Evolutionary conservation across 2,113 vertebrate species (phyloP).

Genomic region (Sceloporus undulatus): DNA sequence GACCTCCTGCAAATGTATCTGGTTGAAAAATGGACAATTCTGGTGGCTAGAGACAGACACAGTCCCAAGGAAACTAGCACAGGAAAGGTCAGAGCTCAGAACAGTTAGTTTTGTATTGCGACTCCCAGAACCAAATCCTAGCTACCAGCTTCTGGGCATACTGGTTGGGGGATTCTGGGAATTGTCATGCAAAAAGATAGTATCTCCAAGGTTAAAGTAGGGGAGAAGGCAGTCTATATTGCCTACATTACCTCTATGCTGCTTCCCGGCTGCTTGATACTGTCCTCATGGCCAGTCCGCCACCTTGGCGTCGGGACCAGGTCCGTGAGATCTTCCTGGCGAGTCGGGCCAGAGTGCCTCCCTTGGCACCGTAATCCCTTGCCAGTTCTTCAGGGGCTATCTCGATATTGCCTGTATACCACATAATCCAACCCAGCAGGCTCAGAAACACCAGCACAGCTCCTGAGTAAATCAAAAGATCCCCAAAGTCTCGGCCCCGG

Average conservation of each 20-base stretch:
- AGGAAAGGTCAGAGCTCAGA: not conserved
- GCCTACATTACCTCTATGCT: not conserved
- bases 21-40: not conserved
- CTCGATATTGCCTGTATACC: constrained; percentile 94
- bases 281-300: constrained; percentile 21
- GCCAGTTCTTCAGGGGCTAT: constrained; percentile 75
- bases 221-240: too few species aligned
- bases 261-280: not conserved
- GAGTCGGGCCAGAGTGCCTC: constrained; percentile 64
- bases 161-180: not conserved
- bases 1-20: not conserved
- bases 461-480: constrained; percentile 88
- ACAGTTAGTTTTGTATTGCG: too few species aligned
- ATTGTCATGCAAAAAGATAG: too few species aligned
- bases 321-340: constrained; percentile 57
- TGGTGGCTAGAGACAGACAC: not conserved
- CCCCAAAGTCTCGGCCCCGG: constrained; percentile 85
- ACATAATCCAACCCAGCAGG: constrained; percentile 89
- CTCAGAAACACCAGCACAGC: constrained; percentile 87
- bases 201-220: too few species aligned
- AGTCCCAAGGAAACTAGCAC: not conserved
- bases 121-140: too few species aligned
- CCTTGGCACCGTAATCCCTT: constrained; percentile 72
- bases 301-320: constrained; percentile 38
- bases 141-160: too few species aligned